phyloP scores from a whole-genome alignment of 2,113 vertebrate genomes.

The Thryonomys swinderianus region DNA sequence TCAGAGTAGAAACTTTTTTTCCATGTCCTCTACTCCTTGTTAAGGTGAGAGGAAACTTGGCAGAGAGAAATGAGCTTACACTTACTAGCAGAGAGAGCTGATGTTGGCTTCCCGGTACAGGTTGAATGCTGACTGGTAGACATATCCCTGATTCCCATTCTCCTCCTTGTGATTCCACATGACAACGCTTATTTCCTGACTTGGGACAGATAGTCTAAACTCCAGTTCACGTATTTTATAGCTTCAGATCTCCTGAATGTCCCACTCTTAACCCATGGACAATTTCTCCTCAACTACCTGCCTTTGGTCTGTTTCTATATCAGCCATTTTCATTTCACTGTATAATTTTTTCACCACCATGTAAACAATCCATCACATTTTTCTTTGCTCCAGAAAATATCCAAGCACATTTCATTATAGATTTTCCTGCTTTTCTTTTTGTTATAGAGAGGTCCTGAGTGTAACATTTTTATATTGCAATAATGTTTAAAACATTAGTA shows the following conservation, averaged over 20 bases:
- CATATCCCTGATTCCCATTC: neutral
- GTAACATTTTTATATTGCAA: neutral
- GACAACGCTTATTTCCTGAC: neutral
- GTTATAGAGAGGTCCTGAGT: too few relatives aligned
- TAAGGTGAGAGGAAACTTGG: neutral
- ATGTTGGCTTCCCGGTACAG: neutral
- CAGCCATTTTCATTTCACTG: neutral
- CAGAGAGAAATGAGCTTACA: neutral
- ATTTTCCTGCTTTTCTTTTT: neutral
- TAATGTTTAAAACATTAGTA: neutral
- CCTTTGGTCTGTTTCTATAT: neutral
- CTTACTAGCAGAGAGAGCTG: neutral
- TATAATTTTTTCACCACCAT: neutral
- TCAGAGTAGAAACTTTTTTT: neutral
- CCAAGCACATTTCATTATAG: neutral
- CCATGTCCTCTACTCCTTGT: neutral
- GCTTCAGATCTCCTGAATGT: neutral
- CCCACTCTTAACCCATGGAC: neutral
- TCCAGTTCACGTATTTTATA: neutral
- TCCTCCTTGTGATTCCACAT: neutral
- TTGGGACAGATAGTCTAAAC: neutral
- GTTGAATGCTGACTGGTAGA: neutral
- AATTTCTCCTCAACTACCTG: neutral
- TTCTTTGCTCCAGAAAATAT: neutral
- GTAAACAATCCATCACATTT: neutral